Evolutionary conservation across 2,797 vertebrate genomes (phyloP).

Genomic region (Scolopax rusticola): DNA sequence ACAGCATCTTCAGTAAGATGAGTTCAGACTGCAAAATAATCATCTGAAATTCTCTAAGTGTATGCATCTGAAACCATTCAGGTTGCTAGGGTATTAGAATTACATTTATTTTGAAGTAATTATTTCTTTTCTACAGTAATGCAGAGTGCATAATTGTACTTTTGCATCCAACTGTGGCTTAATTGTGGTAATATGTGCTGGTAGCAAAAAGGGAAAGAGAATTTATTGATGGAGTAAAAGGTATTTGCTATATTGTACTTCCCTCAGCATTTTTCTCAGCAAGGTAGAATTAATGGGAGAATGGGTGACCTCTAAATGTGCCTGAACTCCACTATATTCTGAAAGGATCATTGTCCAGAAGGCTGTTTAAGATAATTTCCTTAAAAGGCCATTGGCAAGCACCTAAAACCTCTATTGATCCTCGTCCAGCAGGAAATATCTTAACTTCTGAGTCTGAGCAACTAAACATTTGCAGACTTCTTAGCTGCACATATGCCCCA

Average conservation of each 20-base stretch:
- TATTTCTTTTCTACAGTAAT: constrained; percentile 46
- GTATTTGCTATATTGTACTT: constrained; percentile 17
- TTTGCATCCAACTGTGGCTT: constrained; percentile 56
- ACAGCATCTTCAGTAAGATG: not conserved
- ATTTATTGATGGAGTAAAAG: constrained; percentile 47
- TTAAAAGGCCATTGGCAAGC: constrained; percentile 37
- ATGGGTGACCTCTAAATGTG: constrained; percentile 46
- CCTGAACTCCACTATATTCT: constrained; percentile 13
- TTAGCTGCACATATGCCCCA: not conserved
- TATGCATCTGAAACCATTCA: not conserved
- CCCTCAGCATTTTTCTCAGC: constrained; percentile 61
- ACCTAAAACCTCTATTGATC: constrained; percentile 29
- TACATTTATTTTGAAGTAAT: constrained; percentile 47
- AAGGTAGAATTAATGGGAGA: constrained; percentile 43
- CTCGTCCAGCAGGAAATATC: constrained; percentile 14
- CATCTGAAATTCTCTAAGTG: not conserved
- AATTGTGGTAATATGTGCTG: constrained; percentile 47
- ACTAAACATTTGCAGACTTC: not conserved
- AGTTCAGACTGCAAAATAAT: not conserved
- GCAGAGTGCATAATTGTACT: constrained; percentile 24
- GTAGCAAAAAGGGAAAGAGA: constrained; percentile 27
- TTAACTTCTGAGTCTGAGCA: not conserved
- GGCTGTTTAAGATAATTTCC: constrained; percentile 44
- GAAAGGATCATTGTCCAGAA: constrained; percentile 47
- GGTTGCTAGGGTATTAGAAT: constrained; percentile 11